phyloP scores from a whole-genome alignment of 2,113 vertebrate genomes.

The Pleuronectes platessa region DNA sequence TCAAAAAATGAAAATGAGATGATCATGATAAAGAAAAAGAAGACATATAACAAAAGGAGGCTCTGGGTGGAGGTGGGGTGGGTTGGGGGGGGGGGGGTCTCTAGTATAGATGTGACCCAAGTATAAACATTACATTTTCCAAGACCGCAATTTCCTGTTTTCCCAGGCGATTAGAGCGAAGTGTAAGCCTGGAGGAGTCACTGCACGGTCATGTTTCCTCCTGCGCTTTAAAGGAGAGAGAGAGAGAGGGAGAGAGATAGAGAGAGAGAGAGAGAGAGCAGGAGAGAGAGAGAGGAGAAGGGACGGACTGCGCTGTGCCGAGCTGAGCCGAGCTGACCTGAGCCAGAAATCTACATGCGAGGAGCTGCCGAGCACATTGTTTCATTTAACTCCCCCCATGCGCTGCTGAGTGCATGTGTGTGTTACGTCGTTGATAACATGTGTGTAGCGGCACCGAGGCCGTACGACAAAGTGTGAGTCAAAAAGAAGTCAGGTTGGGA shows the following conservation, averaged over 20 bases:
- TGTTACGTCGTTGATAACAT: not conserved
- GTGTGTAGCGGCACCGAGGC: not conserved
- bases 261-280: slow-evolving; percentile 18
- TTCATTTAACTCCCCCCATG: slow-evolving; percentile 85
- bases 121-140: slow-evolving; percentile 82
- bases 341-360: slow-evolving; percentile 71
- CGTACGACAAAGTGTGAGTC: not conserved
- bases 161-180: slow-evolving; percentile 87
- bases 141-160: slow-evolving; percentile 85
- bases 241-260: slow-evolving; percentile 2
- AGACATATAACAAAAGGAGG: slow-evolving; percentile 60
- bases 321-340: not conserved
- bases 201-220: slow-evolving; percentile 90
- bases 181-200: slow-evolving; percentile 86
- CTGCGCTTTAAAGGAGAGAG: slow-evolving; percentile 56
- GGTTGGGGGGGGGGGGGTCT: not conserved
- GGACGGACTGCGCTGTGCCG: slow-evolving; percentile 25
- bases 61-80: not conserved
- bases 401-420: slow-evolving; percentile 36
- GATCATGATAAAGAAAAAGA: not conserved
- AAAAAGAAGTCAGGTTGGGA: not conserved
- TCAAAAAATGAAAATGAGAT: no score
- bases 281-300: slow-evolving; percentile 5
- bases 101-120: slow-evolving; percentile 63
- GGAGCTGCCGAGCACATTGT: slow-evolving; percentile 82